These are phyloP conservation scores for Anagrus nilaparvatae DNA, from an alignment of 1,140 invertebrate species.

Conservation along the genomic window DNA sequence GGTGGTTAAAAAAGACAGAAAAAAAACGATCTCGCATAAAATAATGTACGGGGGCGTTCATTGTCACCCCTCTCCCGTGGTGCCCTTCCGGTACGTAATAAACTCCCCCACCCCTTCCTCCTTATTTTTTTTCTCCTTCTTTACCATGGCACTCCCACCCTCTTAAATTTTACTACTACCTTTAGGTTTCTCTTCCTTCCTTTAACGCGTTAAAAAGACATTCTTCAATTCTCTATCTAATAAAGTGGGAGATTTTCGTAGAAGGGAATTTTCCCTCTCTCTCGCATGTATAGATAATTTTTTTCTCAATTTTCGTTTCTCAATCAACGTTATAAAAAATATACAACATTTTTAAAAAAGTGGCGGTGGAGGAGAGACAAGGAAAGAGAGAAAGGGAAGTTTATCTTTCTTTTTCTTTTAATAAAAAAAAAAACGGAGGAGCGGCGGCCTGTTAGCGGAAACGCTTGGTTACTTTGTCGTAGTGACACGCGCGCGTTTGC, in stretches of 20 bases:
- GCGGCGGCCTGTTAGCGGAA: constrained; percentile 34
- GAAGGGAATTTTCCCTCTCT: too few relatives aligned
- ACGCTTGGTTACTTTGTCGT: constrained; percentile 36
- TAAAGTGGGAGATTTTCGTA: constrained; percentile 5
- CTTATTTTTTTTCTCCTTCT: neutral
- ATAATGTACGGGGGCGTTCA: constrained; percentile 17
- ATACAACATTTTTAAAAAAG: too few relatives aligned
- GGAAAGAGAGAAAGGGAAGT: constrained; percentile 14
- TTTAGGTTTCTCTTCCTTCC: too few relatives aligned
- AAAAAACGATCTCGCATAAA: too few relatives aligned
- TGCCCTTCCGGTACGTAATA: constrained; percentile 12
- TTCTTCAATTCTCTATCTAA: too few relatives aligned
- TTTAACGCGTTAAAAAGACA: too few relatives aligned
- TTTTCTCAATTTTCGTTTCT: too few relatives aligned
- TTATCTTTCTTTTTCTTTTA: too few relatives aligned
- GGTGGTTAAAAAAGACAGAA: constrained; percentile 18
- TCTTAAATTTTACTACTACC: too few relatives aligned
- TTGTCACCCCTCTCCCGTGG: constrained; percentile 11
- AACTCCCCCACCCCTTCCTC: constrained; percentile 4
- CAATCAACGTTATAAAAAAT: too few relatives aligned
- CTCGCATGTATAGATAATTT: too few relatives aligned
- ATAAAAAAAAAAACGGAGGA: too few relatives aligned
- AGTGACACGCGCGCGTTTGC: constrained; percentile 43
- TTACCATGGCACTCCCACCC: neutral
- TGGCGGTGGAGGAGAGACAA: constrained; percentile 5